Evolutionary conservation across 2,797 vertebrate species (phyloP), one percentile per base, ranked within the genome.

Genomic region (Pseudopleuronectes americanus): DNA sequence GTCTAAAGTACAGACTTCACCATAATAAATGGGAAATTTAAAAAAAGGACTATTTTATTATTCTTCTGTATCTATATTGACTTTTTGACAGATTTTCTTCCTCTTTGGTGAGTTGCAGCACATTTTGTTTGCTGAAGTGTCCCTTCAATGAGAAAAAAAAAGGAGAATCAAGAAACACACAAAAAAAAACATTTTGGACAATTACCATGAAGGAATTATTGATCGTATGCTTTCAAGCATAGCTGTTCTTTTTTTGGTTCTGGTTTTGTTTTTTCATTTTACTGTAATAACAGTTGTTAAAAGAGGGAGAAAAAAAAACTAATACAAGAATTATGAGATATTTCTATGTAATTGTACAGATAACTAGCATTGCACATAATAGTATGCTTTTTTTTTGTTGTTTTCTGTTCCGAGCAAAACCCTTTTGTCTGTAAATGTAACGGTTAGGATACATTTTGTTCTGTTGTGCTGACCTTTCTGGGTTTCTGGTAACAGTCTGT

Each of bases 271-370:
- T 76, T 95, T 95, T 88, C 86, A 93, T 92, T 94, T 97, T 96
- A 93, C 94, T 96, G 95, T 97, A 95, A 97, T 94, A 94, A 94
- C 94, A 95, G 96, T 94, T 96, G 95, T 95, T 88, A 89, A 90
- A 90, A 84, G 76, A 93, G 93, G 90, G 88, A 83, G 85, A 85
- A 87, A 90, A 28, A 28, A 90, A 92, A 96, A 97, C 95, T 96
- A 97, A 97, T 97, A 96, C 94, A 95, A 96, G 95, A 95, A 94
- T 92, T 94, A 90, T 74, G 90, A 96, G 93, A 95, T 94, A 95
- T 97, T 97, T 97, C 96, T 97, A 97, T 98, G 96, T 99, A 96
- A 93, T 94, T 99, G 97, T 99, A 98, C 97, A 99, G 96, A 96
- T 96, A 97, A 97, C 94, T 97, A 97, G 96, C 96, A 96, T 96